Base-by-base conservation (phyloP, 2,888 invertebrate species). In the Tanytarsus gracilentus region DNA sequence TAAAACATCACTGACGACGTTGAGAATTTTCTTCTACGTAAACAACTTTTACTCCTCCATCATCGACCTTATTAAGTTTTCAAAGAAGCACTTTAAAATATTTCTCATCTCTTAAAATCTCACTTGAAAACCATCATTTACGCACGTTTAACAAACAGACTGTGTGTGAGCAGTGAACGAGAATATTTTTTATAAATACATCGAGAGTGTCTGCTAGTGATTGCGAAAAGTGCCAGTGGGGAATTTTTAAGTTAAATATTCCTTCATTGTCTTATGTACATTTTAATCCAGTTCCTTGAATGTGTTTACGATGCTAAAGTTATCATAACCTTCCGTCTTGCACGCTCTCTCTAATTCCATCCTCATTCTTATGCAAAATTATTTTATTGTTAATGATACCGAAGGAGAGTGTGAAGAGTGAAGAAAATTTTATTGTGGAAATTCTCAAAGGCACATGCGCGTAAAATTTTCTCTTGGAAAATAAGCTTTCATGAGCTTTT, bases 321-420 rank as follows among this genome's bases (percentile, higher is more conserved):
- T n/a, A 25, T 49, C 49, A 49, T 11, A 14, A 14, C 11, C 25
- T 8, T n/a, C 49, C 9, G 21, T 48, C 5, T 48, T 23, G 14
- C 9, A 25, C 18, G n/a, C 11, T 49, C 49, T 49, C 14, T n/a
- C 16, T 27, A 49, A 26, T 6, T 27, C 49, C 49, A 5, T 49
- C 21, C 25, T 49, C 26, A 25, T 26, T 23, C 14, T 49, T 16
- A 49, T 49, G 49, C 49, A 49, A 49, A 49, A 26, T 26, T 25
- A 49, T 49, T 27, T 49, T 18, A 49, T 49, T 49, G 26, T 26
- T 26, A 49, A 14, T 49, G 49, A 49, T 44, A 44, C 44, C 11
- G 44, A 16, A 44, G 16, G 18, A 44, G 21, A 18, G 16, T 44
- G 16, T n/a, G n/a, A n/a, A n/a, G 11, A 36, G 23, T 44, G 23